Base-by-base conservation (phyloP, 2,888 invertebrate genomes). In the Mythimna vitellina region DNA sequence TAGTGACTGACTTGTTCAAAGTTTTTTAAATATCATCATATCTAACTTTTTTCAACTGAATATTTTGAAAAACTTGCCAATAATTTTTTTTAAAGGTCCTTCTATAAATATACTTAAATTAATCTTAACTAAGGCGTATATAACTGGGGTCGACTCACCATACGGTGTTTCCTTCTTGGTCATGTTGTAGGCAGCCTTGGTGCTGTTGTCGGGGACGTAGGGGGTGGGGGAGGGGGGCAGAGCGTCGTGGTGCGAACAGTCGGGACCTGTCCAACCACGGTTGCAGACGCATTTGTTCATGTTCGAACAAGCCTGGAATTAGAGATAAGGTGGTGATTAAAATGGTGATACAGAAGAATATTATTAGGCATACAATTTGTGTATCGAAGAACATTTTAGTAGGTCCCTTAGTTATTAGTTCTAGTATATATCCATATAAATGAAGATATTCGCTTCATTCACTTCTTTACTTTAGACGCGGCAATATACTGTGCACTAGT, bases 101-200 rank as follows among this genome's bases (percentile, higher is more conserved):
- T 49, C 14, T 62, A 53, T 20, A 32, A 32, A 49, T 64, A 32
- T 9, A 29, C 35, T 56, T 65, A 65, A 35, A 10, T 56, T 70
- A 65, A 7, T 9, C 63, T 78, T 66, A 79, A 20, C 54, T 71
- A 57, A 63, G 57, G 42, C 78, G 5, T 65, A 65, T 83, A 78
- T 76, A 87, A 94, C 91, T 90, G 95, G 93, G 81, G 78, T 91
- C 78, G 92, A 97, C 98, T 97, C 98, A 98, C 98, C 98, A 98
- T 98, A 98, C 97, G 98, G 98, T 96, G 98, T 98, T 97, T 98
- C 98, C 97, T 98, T 98, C 96, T 98, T 98, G 93, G 97, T 97
- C 98, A 98, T 98, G 89, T 96, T 96, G 92, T 97, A 96, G 88
- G 96, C 96, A 46, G 97, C 96, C 65, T 92, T 94, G 42, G 94